Percentiles rank a stretch among this genome's conserved stretches.
Evolutionary conservation across 1,140 invertebrate genomes (phyloP).

Genomic region (Drosophila oshimai): DNA sequence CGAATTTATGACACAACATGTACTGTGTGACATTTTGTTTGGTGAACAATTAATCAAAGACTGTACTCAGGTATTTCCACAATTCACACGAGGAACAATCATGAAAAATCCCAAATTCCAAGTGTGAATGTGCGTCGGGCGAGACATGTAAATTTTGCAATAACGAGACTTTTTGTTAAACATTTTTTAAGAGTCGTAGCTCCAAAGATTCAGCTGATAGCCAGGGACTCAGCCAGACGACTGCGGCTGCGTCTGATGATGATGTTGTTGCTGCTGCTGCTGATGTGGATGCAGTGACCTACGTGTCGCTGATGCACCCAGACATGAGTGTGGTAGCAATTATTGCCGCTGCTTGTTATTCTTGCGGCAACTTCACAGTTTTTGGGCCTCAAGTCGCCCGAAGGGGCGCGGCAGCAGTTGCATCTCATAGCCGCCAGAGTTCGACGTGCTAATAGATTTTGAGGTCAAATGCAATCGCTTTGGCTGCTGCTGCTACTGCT

Average conservation of each 20-base stretch:
- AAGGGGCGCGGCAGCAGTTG: conserved; percentile 53
- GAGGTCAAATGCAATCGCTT: conserved; percentile 74
- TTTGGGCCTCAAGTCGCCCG: conserved; percentile 49
- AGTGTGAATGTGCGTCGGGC: conserved; percentile 61
- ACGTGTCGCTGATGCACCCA: conserved; percentile 74
- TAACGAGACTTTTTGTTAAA: conserved; percentile 45
- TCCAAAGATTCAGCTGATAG: conserved; percentile 55
- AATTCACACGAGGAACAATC: conserved; percentile 8
- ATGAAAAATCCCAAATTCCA: conserved; percentile 31
- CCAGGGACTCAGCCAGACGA: conserved; percentile 26
- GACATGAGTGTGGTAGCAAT: conserved; percentile 51
- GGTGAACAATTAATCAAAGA: conserved; percentile 24
- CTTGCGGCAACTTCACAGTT: conserved; percentile 66
- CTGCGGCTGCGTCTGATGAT: conserved; percentile 24
- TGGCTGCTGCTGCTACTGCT: conserved; percentile 9
- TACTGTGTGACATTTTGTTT: conserved; percentile 21
- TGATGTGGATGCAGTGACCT: conserved; percentile 67
- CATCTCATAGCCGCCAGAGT: conserved; percentile 75
- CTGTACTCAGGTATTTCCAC: not conserved
- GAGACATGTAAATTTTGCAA: conserved; percentile 68
- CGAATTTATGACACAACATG: conserved; percentile 9
- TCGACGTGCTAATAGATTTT: conserved; percentile 81
- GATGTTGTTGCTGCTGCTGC: not conserved
- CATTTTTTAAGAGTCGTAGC: conserved; percentile 15
- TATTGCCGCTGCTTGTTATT: conserved; percentile 30